A percentile compares a stretch with the other conserved stretches of the same genome.
phyloP scores from a whole-genome alignment of 2,113 vertebrate genomes.

The Heterocephalus glaber region DNA sequence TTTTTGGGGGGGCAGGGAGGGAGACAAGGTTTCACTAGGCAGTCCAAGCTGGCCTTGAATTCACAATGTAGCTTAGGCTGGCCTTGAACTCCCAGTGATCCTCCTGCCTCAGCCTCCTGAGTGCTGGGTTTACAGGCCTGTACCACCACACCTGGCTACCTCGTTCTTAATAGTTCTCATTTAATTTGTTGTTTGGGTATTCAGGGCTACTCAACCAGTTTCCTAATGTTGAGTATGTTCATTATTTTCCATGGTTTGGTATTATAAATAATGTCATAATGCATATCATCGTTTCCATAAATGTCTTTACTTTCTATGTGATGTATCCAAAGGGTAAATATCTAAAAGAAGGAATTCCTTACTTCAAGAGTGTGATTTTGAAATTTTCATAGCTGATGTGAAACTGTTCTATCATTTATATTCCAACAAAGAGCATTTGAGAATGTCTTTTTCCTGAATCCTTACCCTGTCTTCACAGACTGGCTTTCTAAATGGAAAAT shows the following conservation, averaged over 20 bases:
- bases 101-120: neutral
- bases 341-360: slow-evolving; percentile 22
- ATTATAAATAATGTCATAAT: neutral
- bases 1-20: neutral
- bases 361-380: neutral
- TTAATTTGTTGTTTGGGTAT: neutral
- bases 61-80: neutral
- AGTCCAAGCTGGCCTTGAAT: neutral
- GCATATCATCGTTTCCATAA: neutral
- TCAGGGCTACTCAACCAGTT: neutral
- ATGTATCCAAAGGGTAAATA: neutral
- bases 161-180: neutral
- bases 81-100: neutral
- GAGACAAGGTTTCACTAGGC: neutral
- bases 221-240: neutral
- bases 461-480: neutral
- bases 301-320: neutral
- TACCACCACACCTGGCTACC: neutral
- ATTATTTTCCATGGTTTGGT: neutral
- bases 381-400: slow-evolving; percentile 36
- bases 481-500: neutral
- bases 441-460: neutral
- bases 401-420: slow-evolving; percentile 23
- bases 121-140: neutral
- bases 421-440: neutral